phyloP scores from a whole-genome alignment of 2,113 vertebrate species.

The Chionis minor region DNA sequence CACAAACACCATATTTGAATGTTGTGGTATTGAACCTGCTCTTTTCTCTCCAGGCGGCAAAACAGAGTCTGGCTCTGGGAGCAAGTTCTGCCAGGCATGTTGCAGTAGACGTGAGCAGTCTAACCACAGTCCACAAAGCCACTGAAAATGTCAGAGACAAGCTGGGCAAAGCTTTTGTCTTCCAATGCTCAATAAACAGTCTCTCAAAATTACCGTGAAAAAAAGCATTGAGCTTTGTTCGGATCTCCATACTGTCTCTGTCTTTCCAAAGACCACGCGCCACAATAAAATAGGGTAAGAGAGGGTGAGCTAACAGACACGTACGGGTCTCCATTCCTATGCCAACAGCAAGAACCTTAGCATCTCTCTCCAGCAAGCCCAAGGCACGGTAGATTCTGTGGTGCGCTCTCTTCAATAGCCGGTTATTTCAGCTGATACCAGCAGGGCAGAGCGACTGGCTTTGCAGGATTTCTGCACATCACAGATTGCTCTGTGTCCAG shows the following conservation, averaged over 20 bases:
- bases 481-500: neutral
- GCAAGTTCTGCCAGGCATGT: neutral
- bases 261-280: neutral
- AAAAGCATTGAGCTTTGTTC: neutral
- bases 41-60: slow-evolving; percentile 9
- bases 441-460: neutral
- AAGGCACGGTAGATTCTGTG: rapidly evolving
- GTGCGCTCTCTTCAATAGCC: neutral
- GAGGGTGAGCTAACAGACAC: neutral
- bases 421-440: neutral
- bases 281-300: neutral
- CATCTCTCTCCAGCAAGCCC: neutral
- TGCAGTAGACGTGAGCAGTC: neutral
- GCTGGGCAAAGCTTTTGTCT: neutral
- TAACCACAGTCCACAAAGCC: neutral
- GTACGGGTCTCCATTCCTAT: neutral
- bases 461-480: neutral
- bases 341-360: neutral
- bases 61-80: neutral
- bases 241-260: neutral
- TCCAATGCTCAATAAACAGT: neutral
- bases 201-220: neutral
- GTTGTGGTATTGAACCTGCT: neutral
- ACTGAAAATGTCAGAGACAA: neutral
- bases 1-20: neutral